phyloP scores from a whole-genome alignment of 2,797 vertebrate genomes.

The Melanotaenia nigrans region DNA sequence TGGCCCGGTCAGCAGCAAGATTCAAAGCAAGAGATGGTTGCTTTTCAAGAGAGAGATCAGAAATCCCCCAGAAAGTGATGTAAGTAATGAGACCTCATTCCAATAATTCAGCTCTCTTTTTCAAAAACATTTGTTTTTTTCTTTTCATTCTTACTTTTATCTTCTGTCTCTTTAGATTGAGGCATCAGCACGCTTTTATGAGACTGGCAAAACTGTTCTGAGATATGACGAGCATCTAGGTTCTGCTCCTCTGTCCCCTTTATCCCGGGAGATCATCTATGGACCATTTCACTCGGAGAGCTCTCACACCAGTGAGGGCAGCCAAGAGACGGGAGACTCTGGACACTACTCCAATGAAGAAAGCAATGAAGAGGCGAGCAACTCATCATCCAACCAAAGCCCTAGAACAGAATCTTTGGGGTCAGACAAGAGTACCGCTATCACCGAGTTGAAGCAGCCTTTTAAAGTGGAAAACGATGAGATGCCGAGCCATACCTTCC shows the following conservation, averaged over 20 bases:
- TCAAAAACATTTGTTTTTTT: background rate
- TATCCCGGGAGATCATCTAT: constrained; percentile 78
- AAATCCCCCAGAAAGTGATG: constrained; percentile 80
- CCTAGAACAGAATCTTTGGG: constrained; percentile 60
- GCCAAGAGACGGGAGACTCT: constrained; percentile 92
- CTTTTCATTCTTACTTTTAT: background rate
- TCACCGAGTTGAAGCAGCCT: constrained; percentile 41
- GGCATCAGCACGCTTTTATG: constrained; percentile 83
- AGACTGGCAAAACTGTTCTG: constrained; percentile 82
- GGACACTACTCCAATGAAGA: constrained; percentile 92
- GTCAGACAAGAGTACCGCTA: constrained; percentile 16
- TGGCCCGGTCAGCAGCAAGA: constrained; percentile 80
- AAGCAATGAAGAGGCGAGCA: constrained; percentile 85
- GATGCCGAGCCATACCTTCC: constrained; percentile 19
- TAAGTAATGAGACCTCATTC: constrained; percentile 65
- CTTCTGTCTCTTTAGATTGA: constrained; percentile 71
- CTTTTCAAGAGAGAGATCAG: constrained; percentile 74
- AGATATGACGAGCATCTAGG: constrained; percentile 74
- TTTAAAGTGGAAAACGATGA: constrained; percentile 60
- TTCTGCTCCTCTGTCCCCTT: constrained; percentile 68
- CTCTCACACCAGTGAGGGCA: constrained; percentile 90
- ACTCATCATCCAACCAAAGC: constrained; percentile 71
- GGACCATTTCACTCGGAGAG: constrained; percentile 81
- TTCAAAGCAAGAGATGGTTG: constrained; percentile 80
- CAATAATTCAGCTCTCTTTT: background rate